A percentile compares a stretch with the other conserved stretches of the same genome.
phyloP scores from a whole-genome alignment of 1,140 invertebrate species.

The Magallana angulata region DNA sequence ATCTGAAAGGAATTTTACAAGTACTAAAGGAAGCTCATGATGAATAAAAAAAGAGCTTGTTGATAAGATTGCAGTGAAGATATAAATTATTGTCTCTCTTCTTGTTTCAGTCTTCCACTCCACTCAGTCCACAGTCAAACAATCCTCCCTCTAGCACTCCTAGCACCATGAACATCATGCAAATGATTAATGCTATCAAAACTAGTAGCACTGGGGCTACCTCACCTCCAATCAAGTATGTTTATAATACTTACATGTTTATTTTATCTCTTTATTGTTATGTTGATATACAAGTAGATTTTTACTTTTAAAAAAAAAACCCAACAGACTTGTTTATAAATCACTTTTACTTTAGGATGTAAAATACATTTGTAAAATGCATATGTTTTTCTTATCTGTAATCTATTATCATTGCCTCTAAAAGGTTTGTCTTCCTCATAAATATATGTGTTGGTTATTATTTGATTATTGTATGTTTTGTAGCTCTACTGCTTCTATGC shows the following conservation, averaged over 20 bases:
- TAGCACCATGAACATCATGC: slow-evolving; percentile 69
- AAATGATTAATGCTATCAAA: slow-evolving; percentile 74
- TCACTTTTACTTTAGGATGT: no score
- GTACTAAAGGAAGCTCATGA: background rate
- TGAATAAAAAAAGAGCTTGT: no score
- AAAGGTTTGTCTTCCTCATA: no score
- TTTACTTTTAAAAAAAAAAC: no score
- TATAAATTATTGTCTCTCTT: background rate
- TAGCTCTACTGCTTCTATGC: slow-evolving; percentile 10
- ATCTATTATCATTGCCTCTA: no score
- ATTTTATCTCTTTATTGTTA: no score
- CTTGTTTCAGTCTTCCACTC: slow-evolving; percentile 42
- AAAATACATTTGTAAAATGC: no score
- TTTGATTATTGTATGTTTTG: background rate
- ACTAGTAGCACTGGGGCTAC: slow-evolving; percentile 41
- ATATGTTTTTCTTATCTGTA: no score
- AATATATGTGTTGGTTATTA: background rate
- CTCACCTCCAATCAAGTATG: slow-evolving; percentile 43
- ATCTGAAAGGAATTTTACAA: background rate
- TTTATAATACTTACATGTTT: background rate
- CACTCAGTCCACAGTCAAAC: slow-evolving; percentile 43
- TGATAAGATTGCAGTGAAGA: background rate
- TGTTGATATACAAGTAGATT: no score
- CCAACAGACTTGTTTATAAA: no score
- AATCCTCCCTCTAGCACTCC: slow-evolving; percentile 10